These are phyloP conservation scores for Talpa occidentalis DNA, from an alignment of 2,113 vertebrate genomes.

Conservation along the genomic window DNA sequence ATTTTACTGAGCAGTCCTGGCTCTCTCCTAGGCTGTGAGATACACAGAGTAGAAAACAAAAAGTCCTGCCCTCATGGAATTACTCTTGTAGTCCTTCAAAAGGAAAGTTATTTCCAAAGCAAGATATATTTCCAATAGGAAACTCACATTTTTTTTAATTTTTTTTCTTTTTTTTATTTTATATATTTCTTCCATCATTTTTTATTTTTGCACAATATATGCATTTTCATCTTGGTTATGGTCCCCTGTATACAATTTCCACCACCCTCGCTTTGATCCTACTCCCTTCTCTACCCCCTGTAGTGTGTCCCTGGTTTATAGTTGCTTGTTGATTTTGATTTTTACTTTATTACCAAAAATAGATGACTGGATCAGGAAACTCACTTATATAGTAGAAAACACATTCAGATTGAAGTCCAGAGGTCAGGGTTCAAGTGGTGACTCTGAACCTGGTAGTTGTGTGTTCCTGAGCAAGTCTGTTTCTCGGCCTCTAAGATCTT, in stretches of 20 bases:
- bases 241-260: too few relatives aligned
- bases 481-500: not conserved
- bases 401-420: not conserved
- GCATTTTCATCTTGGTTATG: too few relatives aligned
- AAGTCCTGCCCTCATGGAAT: not conserved
- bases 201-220: too few relatives aligned
- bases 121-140: not conserved
- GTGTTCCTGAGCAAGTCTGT: not conserved
- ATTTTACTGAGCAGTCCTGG: not conserved
- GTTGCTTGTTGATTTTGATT: too few relatives aligned
- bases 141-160: too few relatives aligned
- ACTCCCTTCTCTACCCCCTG: too few relatives aligned
- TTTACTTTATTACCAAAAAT: too few relatives aligned
- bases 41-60: not conserved
- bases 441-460: not conserved
- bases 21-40: not conserved
- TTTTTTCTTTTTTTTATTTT: too few relatives aligned
- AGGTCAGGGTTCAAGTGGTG: not conserved
- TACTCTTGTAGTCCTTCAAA: not conserved
- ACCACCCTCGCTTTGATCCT: too few relatives aligned
- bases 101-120: conserved; percentile 10
- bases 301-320: too few relatives aligned
- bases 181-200: too few relatives aligned
- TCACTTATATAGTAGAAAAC: not conserved
- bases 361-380: too few relatives aligned